phyloP scores from a whole-genome alignment of 1,140 invertebrate genomes.

The Orussus abietinus region DNA sequence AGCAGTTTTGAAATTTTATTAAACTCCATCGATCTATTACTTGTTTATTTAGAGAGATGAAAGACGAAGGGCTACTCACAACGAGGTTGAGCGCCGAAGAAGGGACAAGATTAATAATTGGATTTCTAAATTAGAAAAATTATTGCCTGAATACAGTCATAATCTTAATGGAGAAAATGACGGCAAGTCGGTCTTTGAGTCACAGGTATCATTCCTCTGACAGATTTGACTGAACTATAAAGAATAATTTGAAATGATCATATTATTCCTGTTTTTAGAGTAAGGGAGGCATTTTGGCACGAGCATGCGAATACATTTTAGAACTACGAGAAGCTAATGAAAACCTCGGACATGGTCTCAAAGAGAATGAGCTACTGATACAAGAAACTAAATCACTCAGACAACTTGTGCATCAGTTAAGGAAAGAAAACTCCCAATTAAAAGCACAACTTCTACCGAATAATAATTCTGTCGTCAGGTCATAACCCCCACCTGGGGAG shows the following conservation, averaged over 20 bases:
- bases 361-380: constrained; percentile 54
- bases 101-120: constrained; percentile 72
- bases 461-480: too few relatives aligned
- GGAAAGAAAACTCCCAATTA: constrained; percentile 55
- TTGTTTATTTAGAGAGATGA: constrained; percentile 44
- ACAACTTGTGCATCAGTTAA: constrained; percentile 55
- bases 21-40: not conserved
- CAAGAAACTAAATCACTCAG: constrained; percentile 53
- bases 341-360: constrained; percentile 52
- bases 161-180: constrained; percentile 16
- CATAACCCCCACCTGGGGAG: too few relatives aligned
- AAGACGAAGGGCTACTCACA: constrained; percentile 56
- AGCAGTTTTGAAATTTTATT: not conserved
- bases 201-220: constrained; percentile 13
- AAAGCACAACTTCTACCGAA: constrained; percentile 51
- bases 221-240: not conserved
- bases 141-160: constrained; percentile 52
- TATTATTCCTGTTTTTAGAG: constrained; percentile 57
- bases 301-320: constrained; percentile 88
- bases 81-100: constrained; percentile 59
- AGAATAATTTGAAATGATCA: not conserved
- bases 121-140: constrained; percentile 68
- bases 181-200: constrained; percentile 27
- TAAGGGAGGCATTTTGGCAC: constrained; percentile 88
- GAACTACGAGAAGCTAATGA: constrained; percentile 72